phyloP scores from a whole-genome alignment of 30 jellyfish, hydroid and myxozoan species.

The Catostylus mosaicus region DNA sequence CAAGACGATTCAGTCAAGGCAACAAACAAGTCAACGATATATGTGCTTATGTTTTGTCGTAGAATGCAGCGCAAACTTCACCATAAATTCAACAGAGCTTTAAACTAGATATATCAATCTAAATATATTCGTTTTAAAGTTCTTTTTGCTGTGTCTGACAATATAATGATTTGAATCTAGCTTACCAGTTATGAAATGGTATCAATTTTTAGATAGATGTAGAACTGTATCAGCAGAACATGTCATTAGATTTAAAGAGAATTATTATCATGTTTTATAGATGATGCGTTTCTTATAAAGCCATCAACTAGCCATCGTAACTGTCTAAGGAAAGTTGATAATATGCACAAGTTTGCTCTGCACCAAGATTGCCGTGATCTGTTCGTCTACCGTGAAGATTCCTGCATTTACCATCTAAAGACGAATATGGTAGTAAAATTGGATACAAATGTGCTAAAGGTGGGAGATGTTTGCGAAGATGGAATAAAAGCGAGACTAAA shows the following conservation, averaged over 20 bases:
- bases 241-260: too few relatives aligned
- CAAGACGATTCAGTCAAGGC: too few relatives aligned
- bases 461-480: not conserved
- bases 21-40: too few relatives aligned
- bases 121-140: not conserved
- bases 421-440: not conserved
- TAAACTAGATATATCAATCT: not conserved
- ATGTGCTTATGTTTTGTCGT: not conserved
- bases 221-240: too few relatives aligned
- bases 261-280: not conserved
- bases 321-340: not conserved
- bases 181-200: too few relatives aligned
- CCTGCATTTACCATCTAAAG: not conserved
- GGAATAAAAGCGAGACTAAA: not conserved
- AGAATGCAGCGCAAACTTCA: not conserved
- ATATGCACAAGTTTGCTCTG: not conserved
- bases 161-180: too few relatives aligned
- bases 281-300: not conserved
- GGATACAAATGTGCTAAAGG: not conserved
- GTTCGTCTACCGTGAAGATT: not conserved
- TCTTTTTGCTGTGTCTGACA: not conserved
- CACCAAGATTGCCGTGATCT: not conserved
- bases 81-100: not conserved
- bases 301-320: not conserved
- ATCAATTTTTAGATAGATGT: too few relatives aligned